Percentiles rank a stretch among this genome's conserved stretches.
phyloP scores from a whole-genome alignment of 2,113 vertebrate species.

The Dissostichus mawsoni region DNA sequence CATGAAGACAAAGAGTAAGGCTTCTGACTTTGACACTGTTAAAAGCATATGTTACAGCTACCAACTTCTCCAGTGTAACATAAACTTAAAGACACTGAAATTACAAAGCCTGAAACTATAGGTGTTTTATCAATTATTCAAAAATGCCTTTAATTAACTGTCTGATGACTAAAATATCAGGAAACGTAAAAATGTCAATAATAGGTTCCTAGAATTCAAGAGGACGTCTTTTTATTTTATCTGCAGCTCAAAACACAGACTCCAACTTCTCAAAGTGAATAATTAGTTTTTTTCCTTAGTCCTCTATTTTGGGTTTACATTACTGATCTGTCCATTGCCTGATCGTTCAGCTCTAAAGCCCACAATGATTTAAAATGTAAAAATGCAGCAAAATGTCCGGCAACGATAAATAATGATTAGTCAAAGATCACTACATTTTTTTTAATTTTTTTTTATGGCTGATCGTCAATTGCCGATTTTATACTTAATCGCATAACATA shows the following conservation, averaged over 20 bases:
- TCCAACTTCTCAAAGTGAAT: neutral
- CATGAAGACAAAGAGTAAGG: neutral
- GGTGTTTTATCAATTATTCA: neutral
- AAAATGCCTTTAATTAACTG: neutral
- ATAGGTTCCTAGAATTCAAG: neutral
- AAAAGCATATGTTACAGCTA: neutral
- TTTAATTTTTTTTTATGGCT: too few relatives aligned
- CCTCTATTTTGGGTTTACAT: too few relatives aligned
- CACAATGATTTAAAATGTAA: neutral
- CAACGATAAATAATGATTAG: too few relatives aligned
- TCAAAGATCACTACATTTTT: too few relatives aligned
- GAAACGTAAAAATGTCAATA: neutral
- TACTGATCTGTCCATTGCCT: too few relatives aligned
- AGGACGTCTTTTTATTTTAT: neutral
- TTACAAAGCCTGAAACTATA: neutral
- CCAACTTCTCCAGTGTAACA: neutral
- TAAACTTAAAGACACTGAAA: neutral
- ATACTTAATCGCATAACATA: too few relatives aligned
- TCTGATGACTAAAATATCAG: neutral
- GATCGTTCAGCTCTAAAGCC: neutral
- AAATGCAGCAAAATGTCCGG: too few relatives aligned
- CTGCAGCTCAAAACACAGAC: neutral
- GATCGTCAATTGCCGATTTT: too few relatives aligned
- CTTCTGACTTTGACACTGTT: neutral
- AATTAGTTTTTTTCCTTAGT: too few relatives aligned